These are phyloP conservation scores for Miopithecus talapoin DNA, from an alignment of 2,797 vertebrate species.

Conservation along the genomic window DNA sequence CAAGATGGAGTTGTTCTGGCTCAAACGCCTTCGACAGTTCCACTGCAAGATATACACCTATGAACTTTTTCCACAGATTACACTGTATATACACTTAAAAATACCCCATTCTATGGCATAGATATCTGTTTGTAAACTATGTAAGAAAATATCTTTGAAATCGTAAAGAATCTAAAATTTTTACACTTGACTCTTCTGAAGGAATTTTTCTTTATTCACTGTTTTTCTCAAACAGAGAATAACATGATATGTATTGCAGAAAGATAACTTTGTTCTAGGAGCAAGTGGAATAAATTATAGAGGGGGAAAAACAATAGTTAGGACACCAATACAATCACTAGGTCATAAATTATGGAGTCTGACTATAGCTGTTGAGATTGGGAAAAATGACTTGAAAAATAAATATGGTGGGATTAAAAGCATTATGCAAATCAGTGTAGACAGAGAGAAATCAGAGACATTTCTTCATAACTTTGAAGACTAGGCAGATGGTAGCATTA, in stretches of 20 bases:
- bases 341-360: neutral
- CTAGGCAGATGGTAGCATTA: neutral
- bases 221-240: neutral
- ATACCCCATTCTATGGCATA: neutral
- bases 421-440: neutral
- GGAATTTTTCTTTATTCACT: neutral
- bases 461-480: neutral
- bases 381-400: neutral
- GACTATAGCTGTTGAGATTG: neutral
- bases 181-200: neutral
- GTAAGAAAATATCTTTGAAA: neutral
- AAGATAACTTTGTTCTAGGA: neutral
- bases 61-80: neutral
- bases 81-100: neutral
- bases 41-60: neutral
- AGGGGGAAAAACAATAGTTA: neutral
- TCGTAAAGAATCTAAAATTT: neutral
- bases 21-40: neutral
- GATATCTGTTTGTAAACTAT: neutral
- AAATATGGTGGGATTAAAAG: neutral
- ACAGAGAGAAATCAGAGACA: neutral
- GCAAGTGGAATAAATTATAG: neutral
- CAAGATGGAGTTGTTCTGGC: neutral
- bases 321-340: neutral
- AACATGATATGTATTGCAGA: neutral